These are phyloP conservation scores for Lasioglossum calceatum DNA, from an alignment of 2,888 invertebrate species.

Conservation along the genomic window DNA sequence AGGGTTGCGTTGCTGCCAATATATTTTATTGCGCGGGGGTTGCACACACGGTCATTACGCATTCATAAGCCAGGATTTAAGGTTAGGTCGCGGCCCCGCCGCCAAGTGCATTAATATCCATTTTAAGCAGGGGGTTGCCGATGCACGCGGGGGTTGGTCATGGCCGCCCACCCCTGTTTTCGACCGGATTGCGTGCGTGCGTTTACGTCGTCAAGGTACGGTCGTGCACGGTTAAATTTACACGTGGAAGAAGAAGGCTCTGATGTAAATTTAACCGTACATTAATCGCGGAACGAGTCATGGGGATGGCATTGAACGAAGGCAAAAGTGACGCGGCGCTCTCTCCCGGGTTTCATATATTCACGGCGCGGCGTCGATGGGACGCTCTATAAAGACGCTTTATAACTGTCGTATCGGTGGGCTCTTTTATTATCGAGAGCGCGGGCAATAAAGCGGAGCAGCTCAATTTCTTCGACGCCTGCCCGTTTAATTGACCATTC, in stretches of 20 bases:
- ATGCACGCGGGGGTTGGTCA: constrained; percentile 49
- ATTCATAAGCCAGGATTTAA: constrained; percentile 80
- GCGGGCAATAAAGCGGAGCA: constrained; percentile 11
- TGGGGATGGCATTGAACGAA: constrained; percentile 12
- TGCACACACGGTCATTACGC: constrained; percentile 73
- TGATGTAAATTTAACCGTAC: background rate
- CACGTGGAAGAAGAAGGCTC: background rate
- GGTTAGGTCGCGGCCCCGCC: constrained; percentile 72
- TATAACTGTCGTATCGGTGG: constrained; percentile 23
- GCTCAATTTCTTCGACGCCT: constrained; percentile 20
- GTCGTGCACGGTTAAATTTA: background rate
- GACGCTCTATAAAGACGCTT: constrained; percentile 9
- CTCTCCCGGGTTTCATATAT: background rate
- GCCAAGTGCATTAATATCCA: constrained; percentile 78
- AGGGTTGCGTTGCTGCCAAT: constrained; percentile 39
- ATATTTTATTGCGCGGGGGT: constrained; percentile 51
- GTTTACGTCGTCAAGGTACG: constrained; percentile 35
- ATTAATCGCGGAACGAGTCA: background rate
- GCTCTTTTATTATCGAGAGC: constrained; percentile 15
- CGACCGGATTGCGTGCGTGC: constrained; percentile 25
- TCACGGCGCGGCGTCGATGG: constrained; percentile 3
- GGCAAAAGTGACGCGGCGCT: constrained; percentile 7
- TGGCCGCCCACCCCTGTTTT: background rate
- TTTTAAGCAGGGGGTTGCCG: constrained; percentile 71
- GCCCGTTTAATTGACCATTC: constrained; percentile 24